Percentiles rank a stretch among this genome's conserved stretches.
phyloP scores from a whole-genome alignment of 2,113 vertebrate species.

The Gallinago undulata region DNA sequence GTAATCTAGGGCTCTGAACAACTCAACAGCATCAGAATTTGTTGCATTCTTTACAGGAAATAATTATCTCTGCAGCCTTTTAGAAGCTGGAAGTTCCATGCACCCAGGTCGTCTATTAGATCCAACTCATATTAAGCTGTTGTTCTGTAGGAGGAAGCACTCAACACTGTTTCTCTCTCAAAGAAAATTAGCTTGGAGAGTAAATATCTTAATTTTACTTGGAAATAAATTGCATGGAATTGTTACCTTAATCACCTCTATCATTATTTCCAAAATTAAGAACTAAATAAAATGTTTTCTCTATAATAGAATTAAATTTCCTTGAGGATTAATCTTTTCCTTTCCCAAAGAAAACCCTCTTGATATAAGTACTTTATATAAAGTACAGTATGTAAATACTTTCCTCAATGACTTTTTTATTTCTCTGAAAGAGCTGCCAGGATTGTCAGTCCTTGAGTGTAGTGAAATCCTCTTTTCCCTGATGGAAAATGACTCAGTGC shows the following conservation, averaged over 20 bases:
- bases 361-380: background rate
- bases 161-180: background rate
- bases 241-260: conserved; percentile 13
- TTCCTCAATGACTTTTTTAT: background rate
- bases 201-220: conserved; percentile 12
- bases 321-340: background rate
- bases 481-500: background rate
- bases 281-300: conserved; percentile 17
- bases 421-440: background rate
- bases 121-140: background rate
- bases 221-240: conserved; percentile 1
- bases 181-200: background rate
- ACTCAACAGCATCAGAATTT: background rate
- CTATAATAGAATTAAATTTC: background rate
- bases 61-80: background rate
- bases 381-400: background rate
- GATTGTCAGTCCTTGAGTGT: background rate
- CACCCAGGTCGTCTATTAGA: background rate
- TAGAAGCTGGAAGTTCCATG: background rate
- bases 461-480: background rate
- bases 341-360: background rate
- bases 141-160: background rate
- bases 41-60: background rate
- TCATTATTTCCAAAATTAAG: conserved; percentile 5
- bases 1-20: background rate